These are phyloP conservation scores for Psephotus haematonotus DNA, from an alignment of 2,113 vertebrate species.

Conservation along the genomic window DNA sequence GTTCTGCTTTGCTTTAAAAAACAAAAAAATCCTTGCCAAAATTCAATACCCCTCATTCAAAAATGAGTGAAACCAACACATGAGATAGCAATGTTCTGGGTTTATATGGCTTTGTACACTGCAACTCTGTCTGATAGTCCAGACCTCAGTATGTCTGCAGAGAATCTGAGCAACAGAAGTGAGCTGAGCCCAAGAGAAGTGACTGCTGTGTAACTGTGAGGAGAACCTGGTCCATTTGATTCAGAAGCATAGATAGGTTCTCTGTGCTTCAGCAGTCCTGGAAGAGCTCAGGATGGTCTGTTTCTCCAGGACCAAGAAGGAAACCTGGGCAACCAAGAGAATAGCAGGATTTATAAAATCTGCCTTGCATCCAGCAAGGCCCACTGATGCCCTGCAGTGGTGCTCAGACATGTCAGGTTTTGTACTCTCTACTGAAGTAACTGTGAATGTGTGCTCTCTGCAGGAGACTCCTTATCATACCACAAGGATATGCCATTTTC, in stretches of 20 bases:
- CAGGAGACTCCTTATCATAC: constrained; percentile 25
- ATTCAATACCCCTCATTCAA: not conserved
- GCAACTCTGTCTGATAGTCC: not conserved
- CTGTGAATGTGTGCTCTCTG: not conserved
- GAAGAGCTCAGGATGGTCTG: not conserved
- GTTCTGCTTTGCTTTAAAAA: not conserved
- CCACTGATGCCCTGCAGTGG: not conserved
- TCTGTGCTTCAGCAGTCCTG: not conserved
- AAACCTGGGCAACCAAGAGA: not conserved
- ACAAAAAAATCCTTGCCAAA: not conserved
- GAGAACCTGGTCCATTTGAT: not conserved
- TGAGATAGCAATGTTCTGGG: not conserved
- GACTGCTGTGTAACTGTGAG: not conserved
- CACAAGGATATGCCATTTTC: constrained; percentile 38
- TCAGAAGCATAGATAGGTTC: not conserved
- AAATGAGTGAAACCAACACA: not conserved
- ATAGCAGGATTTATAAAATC: not conserved
- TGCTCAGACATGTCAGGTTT: not conserved
- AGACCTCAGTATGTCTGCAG: not conserved
- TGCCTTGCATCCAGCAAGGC: not conserved
- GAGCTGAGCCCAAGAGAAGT: not conserved
- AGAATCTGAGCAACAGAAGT: not conserved
- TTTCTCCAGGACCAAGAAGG: not conserved
- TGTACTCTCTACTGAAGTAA: not conserved
- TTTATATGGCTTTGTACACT: not conserved